Percentiles rank a stretch among this genome's conserved stretches.
phyloP scores from a whole-genome alignment of 2,797 vertebrate genomes.

The Pseudochirops cupreus region DNA sequence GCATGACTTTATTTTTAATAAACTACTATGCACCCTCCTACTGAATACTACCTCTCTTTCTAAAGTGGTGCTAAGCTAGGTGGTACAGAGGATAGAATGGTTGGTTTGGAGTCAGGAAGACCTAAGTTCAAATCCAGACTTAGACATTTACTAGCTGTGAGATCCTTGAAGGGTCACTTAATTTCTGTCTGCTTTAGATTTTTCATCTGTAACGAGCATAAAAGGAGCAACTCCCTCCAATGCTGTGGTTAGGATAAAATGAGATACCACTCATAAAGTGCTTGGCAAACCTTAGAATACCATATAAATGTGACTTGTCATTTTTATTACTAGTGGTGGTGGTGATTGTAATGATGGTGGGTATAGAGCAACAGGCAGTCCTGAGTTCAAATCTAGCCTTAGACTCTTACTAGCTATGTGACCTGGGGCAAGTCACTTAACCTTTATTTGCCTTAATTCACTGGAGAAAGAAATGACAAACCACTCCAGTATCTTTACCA shows the following conservation, averaged over 20 bases:
- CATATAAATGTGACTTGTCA: background rate
- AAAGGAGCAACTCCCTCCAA: background rate
- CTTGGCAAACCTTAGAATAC: background rate
- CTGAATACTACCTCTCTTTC: background rate
- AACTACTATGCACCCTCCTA: background rate
- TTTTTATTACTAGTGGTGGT: background rate
- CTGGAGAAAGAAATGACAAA: background rate
- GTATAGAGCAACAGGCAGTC: background rate
- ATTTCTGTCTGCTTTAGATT: background rate
- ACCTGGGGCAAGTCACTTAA: background rate
- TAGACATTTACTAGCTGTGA: background rate
- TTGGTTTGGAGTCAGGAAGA: background rate
- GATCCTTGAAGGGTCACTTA: background rate
- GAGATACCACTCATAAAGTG: background rate
- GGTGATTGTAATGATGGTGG: background rate
- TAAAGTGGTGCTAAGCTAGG: background rate
- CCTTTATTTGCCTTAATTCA: background rate
- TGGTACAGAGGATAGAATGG: background rate
- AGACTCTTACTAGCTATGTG: background rate
- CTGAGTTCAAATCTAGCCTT: background rate
- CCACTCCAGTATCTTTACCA: background rate
- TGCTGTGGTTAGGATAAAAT: background rate
- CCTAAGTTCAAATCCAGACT: background rate
- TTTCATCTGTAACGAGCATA: background rate
- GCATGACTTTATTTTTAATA: background rate